Conservation (phyloP, 2,797 vertebrate genomes). For the Epinephelus coioides region DNA sequence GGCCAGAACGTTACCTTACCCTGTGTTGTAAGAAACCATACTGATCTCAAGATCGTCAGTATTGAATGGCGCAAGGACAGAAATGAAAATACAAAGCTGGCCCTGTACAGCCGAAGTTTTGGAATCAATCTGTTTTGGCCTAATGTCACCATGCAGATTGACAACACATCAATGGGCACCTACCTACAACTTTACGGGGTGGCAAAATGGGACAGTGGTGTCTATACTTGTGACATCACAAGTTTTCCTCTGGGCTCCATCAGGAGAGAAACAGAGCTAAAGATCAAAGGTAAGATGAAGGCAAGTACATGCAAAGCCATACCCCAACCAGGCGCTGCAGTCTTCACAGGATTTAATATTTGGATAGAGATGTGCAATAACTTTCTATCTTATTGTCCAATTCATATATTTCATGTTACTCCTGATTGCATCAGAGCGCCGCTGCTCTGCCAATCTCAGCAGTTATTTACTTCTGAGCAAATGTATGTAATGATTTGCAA, state of each 20-base stretch:
- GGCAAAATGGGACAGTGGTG: slow-evolving; percentile 56
- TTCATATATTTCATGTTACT: slow-evolving; percentile 45
- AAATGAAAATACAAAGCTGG: slow-evolving; percentile 44
- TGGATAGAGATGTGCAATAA: slow-evolving; percentile 2
- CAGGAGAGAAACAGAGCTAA: slow-evolving; percentile 40
- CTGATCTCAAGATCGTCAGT: not conserved
- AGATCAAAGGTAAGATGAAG: slow-evolving; percentile 75
- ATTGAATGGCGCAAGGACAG: slow-evolving; percentile 72
- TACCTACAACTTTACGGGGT: slow-evolving; percentile 58
- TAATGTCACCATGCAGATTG: slow-evolving; percentile 36
- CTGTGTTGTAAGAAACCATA: slow-evolving; percentile 20
- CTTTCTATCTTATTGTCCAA: slow-evolving; percentile 21
- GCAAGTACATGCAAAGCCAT: not conserved
- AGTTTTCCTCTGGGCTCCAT: slow-evolving; percentile 63
- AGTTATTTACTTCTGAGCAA: slow-evolving; percentile 47
- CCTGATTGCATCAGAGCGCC: slow-evolving; percentile 53
- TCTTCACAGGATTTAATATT: slow-evolving; percentile 1
- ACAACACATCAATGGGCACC: not conserved
- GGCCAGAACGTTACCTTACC: slow-evolving; percentile 69
- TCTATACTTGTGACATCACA: slow-evolving; percentile 70
- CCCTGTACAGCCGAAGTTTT: accelerated
- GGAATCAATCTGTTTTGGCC: accelerated
- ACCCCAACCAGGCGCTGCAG: not conserved
- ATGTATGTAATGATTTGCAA: slow-evolving; percentile 26
- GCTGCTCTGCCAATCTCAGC: slow-evolving; percentile 32